Evolutionary conservation across 2,888 invertebrate species (phyloP).

Genomic region (Smittia aterrima): DNA sequence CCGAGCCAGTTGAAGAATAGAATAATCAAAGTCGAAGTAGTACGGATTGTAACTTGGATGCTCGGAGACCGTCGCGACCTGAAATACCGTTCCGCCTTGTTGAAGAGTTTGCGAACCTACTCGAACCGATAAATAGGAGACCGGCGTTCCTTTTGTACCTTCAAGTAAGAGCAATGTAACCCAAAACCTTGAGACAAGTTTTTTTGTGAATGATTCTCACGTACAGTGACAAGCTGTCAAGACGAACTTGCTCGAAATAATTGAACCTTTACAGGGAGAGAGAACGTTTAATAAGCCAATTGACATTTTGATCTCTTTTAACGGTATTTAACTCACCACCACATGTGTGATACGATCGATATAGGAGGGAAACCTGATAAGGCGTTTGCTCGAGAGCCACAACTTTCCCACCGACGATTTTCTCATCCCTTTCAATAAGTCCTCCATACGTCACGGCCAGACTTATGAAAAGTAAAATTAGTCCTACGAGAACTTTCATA

Average conservation of each 20-base stretch:
- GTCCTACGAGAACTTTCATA: not conserved
- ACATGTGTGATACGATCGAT: not conserved
- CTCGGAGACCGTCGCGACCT: not conserved
- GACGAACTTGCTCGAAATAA: not conserved
- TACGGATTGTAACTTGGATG: not conserved
- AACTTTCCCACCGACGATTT: not conserved
- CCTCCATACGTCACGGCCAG: not conserved
- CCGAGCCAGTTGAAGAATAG: not conserved
- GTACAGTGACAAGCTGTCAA: not conserved
- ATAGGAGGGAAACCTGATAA: slow-evolving; percentile 8
- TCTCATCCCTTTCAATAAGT: not conserved
- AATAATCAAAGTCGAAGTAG: not conserved
- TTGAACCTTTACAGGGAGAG: not conserved
- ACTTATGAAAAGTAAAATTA: not conserved
- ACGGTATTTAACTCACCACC: not conserved
- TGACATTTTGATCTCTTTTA: slow-evolving; percentile 2
- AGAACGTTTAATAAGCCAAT: not conserved
- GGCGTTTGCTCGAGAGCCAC: not conserved
- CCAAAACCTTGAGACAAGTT: not conserved
- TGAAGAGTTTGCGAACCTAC: not conserved
- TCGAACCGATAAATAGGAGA: not conserved
- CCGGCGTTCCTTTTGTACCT: not conserved
- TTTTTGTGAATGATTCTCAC: not conserved
- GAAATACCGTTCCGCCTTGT: not conserved
- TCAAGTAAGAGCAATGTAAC: not conserved